A percentile compares a stretch with the other conserved stretches of the same genome.
phyloP scores from a whole-genome alignment of 1,140 invertebrate genomes.

The Stenopsyche tienmushanensis region DNA sequence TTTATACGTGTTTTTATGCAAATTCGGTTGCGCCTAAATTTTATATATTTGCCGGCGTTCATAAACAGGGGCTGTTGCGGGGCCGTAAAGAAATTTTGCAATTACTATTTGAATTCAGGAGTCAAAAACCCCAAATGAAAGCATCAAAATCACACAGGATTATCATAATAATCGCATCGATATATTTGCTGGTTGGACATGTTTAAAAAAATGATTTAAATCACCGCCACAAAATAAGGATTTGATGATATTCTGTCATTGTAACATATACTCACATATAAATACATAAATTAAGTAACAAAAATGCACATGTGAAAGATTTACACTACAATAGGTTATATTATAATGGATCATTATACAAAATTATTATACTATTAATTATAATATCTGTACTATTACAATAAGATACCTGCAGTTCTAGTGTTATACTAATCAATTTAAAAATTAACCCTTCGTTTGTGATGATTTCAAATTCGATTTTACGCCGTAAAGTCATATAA shows the following conservation, averaged over 20 bases:
- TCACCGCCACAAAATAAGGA: too few species aligned
- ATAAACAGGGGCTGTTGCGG: too few species aligned
- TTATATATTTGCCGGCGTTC: background rate
- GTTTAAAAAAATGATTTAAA: too few species aligned
- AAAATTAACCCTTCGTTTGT: too few species aligned
- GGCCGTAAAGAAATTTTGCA: background rate
- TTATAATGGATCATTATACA: constrained; percentile 26
- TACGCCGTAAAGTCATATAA: too few species aligned
- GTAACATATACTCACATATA: too few species aligned
- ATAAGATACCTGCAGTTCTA: constrained; percentile 26
- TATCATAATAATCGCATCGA: too few species aligned
- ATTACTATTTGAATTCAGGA: background rate
- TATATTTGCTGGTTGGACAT: too few species aligned
- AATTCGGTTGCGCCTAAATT: constrained; percentile 12
- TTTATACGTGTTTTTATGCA: constrained; percentile 21
- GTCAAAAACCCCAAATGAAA: background rate
- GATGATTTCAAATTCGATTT: too few species aligned
- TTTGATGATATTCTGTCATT: too few species aligned
- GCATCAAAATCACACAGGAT: background rate
- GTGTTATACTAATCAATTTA: constrained; percentile 24
- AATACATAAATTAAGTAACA: background rate
- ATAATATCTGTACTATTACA: constrained; percentile 24
- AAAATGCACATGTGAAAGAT: constrained; percentile 23
- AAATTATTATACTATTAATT: constrained; percentile 29
- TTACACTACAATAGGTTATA: constrained; percentile 30